Evolutionary conservation across 2,888 invertebrate species (phyloP).

Genomic region (Apotomis betuletana): DNA sequence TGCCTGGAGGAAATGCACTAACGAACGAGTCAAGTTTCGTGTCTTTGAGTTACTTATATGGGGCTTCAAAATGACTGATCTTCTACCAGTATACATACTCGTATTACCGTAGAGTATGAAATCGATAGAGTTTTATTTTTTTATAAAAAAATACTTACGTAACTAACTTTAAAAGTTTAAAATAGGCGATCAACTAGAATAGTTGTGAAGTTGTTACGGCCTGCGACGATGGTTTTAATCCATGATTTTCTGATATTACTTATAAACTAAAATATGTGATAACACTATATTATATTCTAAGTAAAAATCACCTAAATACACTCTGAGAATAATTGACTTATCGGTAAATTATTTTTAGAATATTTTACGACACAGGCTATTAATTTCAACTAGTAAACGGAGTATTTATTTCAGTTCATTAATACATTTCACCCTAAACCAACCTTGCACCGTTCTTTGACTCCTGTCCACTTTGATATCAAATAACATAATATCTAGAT

Average conservation of each 20-base stretch:
- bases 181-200: too few relatives aligned
- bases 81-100: neutral
- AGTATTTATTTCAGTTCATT: neutral
- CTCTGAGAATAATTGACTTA: too few relatives aligned
- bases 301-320: too few relatives aligned
- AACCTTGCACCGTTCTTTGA: neutral
- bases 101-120: too few relatives aligned
- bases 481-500: neutral
- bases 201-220: too few relatives aligned
- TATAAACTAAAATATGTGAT: neutral
- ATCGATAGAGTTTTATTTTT: too few relatives aligned
- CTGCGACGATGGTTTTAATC: too few relatives aligned
- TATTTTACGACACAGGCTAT: too few relatives aligned
- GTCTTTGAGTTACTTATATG: constrained; percentile 4
- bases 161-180: too few relatives aligned
- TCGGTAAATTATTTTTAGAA: too few relatives aligned
- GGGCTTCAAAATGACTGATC: neutral
- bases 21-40: constrained; percentile 53
- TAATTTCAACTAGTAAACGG: too few relatives aligned
- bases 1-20: constrained; percentile 60
- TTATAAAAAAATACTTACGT: neutral
- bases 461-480: neutral
- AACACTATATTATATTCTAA: neutral
- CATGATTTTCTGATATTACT: too few relatives aligned
- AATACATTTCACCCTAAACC: neutral